phyloP scores from a whole-genome alignment of 2,797 vertebrate genomes.

The Euphonia xanthogaster region DNA sequence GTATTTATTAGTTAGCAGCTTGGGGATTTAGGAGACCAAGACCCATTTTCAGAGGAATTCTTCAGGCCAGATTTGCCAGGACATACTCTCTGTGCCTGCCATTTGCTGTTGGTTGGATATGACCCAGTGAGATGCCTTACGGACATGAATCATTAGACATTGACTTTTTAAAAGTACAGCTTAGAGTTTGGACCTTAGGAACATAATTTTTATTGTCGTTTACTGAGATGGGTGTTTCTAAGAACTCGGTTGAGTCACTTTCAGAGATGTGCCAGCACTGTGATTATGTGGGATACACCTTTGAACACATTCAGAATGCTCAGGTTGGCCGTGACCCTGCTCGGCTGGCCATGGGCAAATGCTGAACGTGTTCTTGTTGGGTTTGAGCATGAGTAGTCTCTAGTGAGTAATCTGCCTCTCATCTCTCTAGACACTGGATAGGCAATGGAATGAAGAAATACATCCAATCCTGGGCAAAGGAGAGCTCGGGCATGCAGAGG shows the following conservation, averaged over 20 bases:
- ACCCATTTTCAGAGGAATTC: background rate
- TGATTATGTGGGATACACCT: background rate
- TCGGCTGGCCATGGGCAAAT: background rate
- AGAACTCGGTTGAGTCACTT: background rate
- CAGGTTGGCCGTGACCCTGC: background rate
- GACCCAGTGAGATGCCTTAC: background rate
- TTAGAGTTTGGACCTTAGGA: background rate
- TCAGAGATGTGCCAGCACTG: background rate
- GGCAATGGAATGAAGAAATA: background rate
- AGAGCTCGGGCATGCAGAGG: background rate
- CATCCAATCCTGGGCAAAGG: background rate
- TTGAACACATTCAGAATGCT: background rate
- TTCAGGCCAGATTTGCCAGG: background rate
- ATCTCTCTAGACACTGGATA: background rate
- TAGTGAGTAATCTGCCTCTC: background rate
- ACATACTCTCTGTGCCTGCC: background rate
- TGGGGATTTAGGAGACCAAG: background rate
- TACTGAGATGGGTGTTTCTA: background rate
- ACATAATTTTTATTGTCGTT: background rate
- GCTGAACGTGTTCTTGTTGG: background rate
- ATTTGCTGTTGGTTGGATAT: background rate
- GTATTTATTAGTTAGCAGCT: background rate
- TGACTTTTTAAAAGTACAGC: background rate
- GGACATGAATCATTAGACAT: background rate
- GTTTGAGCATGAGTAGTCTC: background rate